These are phyloP conservation scores for Tragelaphus scriptus DNA, from an alignment of 2,113 vertebrate species.

Conservation along the genomic window DNA sequence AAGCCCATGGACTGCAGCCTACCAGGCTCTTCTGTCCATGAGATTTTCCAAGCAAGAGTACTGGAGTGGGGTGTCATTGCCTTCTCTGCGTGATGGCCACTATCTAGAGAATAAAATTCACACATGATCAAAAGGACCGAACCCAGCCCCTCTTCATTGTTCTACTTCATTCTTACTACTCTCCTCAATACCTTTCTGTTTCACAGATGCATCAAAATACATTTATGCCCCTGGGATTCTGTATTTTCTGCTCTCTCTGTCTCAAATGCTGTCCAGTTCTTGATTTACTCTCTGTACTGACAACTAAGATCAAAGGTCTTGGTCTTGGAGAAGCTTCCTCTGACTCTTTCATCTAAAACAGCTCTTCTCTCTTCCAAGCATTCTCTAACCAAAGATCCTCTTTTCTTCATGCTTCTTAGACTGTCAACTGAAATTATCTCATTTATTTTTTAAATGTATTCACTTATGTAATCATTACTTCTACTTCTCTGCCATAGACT, in stretches of 20 bases:
- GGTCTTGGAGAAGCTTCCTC: background rate
- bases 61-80: too few relatives aligned
- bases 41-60: too few relatives aligned
- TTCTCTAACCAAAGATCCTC: background rate
- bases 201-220: background rate
- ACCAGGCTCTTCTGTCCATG: too few relatives aligned
- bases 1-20: too few relatives aligned
- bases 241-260: background rate
- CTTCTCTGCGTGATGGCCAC: background rate
- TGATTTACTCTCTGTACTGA: background rate
- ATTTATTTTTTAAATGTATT: background rate
- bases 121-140: rapidly evolving
- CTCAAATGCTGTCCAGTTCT: background rate
- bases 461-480: background rate
- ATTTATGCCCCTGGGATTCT: background rate
- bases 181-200: background rate
- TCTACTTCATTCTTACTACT: background rate
- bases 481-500: background rate
- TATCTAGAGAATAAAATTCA: background rate
- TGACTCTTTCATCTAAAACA: background rate
- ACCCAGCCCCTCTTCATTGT: rapidly evolving
- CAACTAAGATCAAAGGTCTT: background rate
- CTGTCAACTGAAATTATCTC: background rate
- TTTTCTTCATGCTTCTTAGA: background rate
- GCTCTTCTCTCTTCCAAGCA: background rate